Evolutionary conservation across 2,113 vertebrate genomes (phyloP).

Genomic region (Ursus arctos): DNA sequence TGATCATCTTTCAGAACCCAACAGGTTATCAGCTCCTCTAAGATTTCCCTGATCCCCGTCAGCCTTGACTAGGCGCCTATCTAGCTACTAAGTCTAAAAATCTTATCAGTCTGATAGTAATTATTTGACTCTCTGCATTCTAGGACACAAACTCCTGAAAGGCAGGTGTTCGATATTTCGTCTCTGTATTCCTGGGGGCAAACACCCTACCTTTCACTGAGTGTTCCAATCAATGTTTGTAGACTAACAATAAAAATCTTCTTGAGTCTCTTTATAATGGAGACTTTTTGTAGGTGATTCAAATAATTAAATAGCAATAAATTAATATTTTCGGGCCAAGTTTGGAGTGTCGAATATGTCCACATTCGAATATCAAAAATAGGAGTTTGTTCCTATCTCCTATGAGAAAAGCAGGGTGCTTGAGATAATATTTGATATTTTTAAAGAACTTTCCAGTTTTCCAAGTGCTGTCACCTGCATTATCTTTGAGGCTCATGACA

Average conservation of each 20-base stretch:
- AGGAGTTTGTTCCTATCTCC: constrained; percentile 29
- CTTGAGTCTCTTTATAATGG: not conserved
- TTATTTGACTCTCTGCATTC: not conserved
- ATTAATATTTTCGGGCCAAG: constrained; percentile 14
- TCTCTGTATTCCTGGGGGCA: not conserved
- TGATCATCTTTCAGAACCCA: not conserved
- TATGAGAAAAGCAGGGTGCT: constrained; percentile 15
- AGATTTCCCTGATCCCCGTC: not conserved
- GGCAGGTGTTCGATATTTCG: not conserved
- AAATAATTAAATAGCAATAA: constrained; percentile 30
- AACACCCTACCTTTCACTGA: not conserved
- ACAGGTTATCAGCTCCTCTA: not conserved
- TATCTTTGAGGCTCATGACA: constrained; percentile 60
- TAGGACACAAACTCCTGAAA: not conserved
- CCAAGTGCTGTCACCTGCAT: constrained; percentile 55
- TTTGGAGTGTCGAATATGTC: not conserved
- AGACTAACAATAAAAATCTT: not conserved
- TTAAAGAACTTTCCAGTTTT: constrained; percentile 60
- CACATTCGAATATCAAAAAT: not conserved
- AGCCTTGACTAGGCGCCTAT: not conserved
- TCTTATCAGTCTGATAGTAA: not conserved
- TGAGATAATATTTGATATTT: constrained; percentile 62
- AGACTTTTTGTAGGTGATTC: not conserved
- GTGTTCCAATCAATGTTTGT: not conserved
- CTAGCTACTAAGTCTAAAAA: not conserved